Conservation (phyloP, 1,140 invertebrate species). For the Drosophila santomea region DNA sequence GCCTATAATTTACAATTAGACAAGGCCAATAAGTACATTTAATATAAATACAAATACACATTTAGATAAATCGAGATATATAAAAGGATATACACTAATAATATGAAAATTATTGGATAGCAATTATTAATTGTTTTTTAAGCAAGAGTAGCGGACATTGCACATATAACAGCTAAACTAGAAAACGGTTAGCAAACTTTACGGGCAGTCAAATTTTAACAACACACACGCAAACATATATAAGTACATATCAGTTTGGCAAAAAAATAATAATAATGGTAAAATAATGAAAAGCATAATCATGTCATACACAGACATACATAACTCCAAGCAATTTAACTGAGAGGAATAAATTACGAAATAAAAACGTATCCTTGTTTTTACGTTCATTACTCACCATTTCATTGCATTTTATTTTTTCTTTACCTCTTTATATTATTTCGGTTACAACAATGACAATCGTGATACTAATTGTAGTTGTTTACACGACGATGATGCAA, state of each 20-base stretch:
- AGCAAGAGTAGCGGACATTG: slow-evolving; percentile 65
- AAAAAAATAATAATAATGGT: slow-evolving; percentile 44
- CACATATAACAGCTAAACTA: slow-evolving; percentile 64
- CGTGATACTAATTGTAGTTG: slow-evolving; percentile 83
- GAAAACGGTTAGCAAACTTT: slow-evolving; percentile 38
- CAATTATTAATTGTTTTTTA: slow-evolving; percentile 76
- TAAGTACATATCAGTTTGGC: slow-evolving; percentile 79
- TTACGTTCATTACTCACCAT: slow-evolving; percentile 27
- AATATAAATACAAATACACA: slow-evolving; percentile 35
- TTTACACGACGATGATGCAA: slow-evolving; percentile 81
- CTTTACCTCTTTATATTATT: slow-evolving; percentile 18
- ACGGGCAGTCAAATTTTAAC: slow-evolving; percentile 61
- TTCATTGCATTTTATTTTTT: slow-evolving; percentile 15
- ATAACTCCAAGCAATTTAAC: slow-evolving; percentile 42
- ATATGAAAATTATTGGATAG: slow-evolving; percentile 62
- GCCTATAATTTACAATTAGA: slow-evolving; percentile 36
- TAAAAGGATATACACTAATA: slow-evolving; percentile 35
- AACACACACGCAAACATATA: slow-evolving; percentile 56
- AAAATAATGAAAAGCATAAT: slow-evolving; percentile 70
- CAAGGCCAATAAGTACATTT: slow-evolving; percentile 68
- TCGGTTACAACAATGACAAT: slow-evolving; percentile 81
- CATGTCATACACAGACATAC: slow-evolving; percentile 51
- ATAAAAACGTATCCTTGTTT: slow-evolving; percentile 24
- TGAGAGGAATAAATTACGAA: slow-evolving; percentile 41
- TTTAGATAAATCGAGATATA: slow-evolving; percentile 36